Evolutionary conservation across 2,888 invertebrate species (phyloP), one percentile per base, ranked within the genome.

Genomic region (Drosophila hamatofila): DNA sequence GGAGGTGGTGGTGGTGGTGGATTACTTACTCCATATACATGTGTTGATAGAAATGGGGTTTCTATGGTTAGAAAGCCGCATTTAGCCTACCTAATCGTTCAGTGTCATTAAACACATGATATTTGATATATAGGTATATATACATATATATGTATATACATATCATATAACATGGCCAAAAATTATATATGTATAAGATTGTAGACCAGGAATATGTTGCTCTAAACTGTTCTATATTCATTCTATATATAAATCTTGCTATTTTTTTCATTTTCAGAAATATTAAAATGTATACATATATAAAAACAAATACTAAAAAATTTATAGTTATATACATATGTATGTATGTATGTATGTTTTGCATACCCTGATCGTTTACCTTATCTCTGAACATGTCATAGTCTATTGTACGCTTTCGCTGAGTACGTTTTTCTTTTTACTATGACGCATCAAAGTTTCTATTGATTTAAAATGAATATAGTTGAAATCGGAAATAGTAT

Each of bases 361-460:
- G 27, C 9, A 18, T 44, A n/a, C 25, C 7, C 12, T 14, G 44
- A 56, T 39, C 7, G 11, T 2, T 39, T 39, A 12, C 39, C 39
- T 49, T 57, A 57, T 63, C 48, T 33, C 30, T 23, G 56, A 33
- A 18, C 14, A 48, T 56, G n/a, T 39, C 46, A 46, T 30, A 46
- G 60, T 44, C 14, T 3, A 55, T 42, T 27, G 33, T 39, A 4
- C 51, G 25, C 12, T 37, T 12, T 44, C 39, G 37, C 3, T 33
- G 30, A 1, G 23, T 12, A n/a, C 21, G 9, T 4, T 27, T 8
- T 27, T n/a, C 27, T 14, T 46, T 56, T 16, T 14, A 12, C 9
- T 18, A 27, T 65, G 64, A 61, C 62, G 12, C 49, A 61, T 27
- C 23, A 12, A 9, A 27, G 21, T 44, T 51, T 44, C 21, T 18